Base-by-base conservation (phyloP, 2,797 vertebrate genomes). In the Acrossocheilus wenchowensis region DNA sequence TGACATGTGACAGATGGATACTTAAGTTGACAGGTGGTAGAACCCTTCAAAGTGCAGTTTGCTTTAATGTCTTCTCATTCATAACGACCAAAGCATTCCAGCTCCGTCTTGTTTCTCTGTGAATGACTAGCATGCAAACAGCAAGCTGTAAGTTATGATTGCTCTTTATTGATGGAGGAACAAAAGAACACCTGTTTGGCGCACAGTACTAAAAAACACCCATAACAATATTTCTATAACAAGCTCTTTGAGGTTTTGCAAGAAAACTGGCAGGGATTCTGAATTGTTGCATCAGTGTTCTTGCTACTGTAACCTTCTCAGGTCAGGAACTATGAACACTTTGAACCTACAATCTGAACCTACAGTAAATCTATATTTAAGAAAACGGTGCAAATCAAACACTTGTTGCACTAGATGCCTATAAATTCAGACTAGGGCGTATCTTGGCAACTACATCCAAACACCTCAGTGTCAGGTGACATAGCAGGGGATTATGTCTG, bases 381-480 rank as follows among this genome's bases (percentile, higher is more conserved):
- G 26, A 39, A 62, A 43, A 72, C 10, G 50, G 12, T 34, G 50
- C 5, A 30, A n/a, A 64, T 64, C 26, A 45, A 52, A 48, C 4
- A 36, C 17, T 39, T 12, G 15, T 48, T 23, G 19, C 45, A 81
- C 34, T 50, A 72, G 5, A 84, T 64, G 69, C 9, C 36, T 41
- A 52, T 57, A 30, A 23, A 41, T 41, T 26, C 36, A 30, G 19
- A 43, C 26, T 62, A 23, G 48, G 45, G 14, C 39, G 43, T 26
- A 14, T 39, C 64, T 26, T 78, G 54, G 81, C 74, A 78, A 80
- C 68, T 78, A 14, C 54, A 83, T 45, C 41, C 66, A 92, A 92
- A 93, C 78, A 92, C 89, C 89, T 86, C 81, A 41, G 91, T 92
- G 92, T 94, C 90, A 71, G 90, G 91, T 95, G 88, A 92, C 94